A percentile compares a stretch with the other conserved stretches of the same genome.
Conservation (phyloP, 2,888 invertebrate genomes). For the Camptogramma bilineatum region DNA sequence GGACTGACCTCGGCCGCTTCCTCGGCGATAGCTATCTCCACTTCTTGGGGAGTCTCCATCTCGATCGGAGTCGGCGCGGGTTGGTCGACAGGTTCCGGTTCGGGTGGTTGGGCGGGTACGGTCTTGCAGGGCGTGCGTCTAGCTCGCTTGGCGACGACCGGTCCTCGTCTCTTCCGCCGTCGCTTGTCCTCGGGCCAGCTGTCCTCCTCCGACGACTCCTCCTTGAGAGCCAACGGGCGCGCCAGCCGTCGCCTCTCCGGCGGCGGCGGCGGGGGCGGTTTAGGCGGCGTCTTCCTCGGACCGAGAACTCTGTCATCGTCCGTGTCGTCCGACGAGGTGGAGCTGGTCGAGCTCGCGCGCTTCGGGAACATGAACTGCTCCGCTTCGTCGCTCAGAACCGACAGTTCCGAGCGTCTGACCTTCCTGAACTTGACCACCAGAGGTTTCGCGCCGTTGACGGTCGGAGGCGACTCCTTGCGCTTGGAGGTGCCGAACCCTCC, state of each 20-base stretch:
- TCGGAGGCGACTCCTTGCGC: conserved; percentile 70
- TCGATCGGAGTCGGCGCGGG: conserved; percentile 56
- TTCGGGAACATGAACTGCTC: conserved; percentile 94
- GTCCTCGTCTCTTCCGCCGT: conserved; percentile 61
- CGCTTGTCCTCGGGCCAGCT: conserved; percentile 72
- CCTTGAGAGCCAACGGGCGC: conserved; percentile 74
- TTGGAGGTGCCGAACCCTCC: conserved; percentile 67
- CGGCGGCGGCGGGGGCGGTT: conserved; percentile 58
- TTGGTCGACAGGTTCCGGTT: conserved; percentile 49
- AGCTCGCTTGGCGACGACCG: conserved; percentile 55
- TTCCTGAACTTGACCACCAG: conserved; percentile 91
- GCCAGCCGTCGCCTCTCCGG: conserved; percentile 70
- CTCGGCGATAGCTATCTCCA: conserved; percentile 27
- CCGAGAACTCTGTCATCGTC: conserved; percentile 66
- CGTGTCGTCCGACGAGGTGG: conserved; percentile 85
- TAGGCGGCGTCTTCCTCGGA: conserved; percentile 70
- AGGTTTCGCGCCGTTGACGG: conserved; percentile 83
- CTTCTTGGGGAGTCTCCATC: conserved; percentile 48
- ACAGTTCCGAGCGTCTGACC: conserved; percentile 90
- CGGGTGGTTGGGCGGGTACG: conserved; percentile 37
- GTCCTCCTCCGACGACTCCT: conserved; percentile 80
- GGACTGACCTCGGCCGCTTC: conserved; percentile 57
- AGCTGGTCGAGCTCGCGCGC: conserved; percentile 85
- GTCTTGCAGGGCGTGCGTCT: conserved; percentile 41
- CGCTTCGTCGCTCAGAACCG: conserved; percentile 92